Evolutionary conservation across 2,888 invertebrate species (phyloP), one percentile per base, ranked within the genome.

Genomic region (Andrena bucephala): DNA sequence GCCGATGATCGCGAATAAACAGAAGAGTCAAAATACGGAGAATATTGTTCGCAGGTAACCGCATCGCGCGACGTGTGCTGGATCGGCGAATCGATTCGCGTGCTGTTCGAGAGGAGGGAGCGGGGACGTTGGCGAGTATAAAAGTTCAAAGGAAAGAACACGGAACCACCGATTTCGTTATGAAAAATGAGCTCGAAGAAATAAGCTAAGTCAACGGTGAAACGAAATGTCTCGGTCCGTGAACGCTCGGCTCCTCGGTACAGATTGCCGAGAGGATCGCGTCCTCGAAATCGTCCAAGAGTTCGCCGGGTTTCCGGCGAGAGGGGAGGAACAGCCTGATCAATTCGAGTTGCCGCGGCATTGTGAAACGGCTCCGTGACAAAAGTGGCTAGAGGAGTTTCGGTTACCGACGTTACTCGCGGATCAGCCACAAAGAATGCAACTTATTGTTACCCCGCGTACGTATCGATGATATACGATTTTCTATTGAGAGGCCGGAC

Each of bases 391-490:
- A 29, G 60, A 67, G 60, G 10, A 73, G 62, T 81, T 81, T 70
- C 65, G 66, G 54, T 66, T 62, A 57, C 52, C 65, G 33, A 65
- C 63, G 29, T 65, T 76, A 52, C 65, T 72, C 33, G 59, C 31
- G 69, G 54, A 72, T 54, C 62, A 54, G 50, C 62, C 70, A 27
- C 62, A 66, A 77, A 83, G 69, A 81, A 77, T 57, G 36, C 48
- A 16, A 42, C 72, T 81, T 77, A 77, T 77, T 81, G 66, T 73
- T 73, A 57, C 66, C 20, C 42, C 65, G 10, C 36, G 8, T 72
- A 65, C 65, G 65, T 76, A 67, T 24, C 68, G 65, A 72, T 71
- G 74, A 77, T 81, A 50, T 69, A 77, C 62, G 81, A 71, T 83
- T 69, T 81, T 57, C 69, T 29, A 60, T 76, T 48, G 70, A 65